A percentile compares a stretch with the other conserved stretches of the same genome.
These are phyloP conservation scores for Akabosia matsudoensis DNA, from an alignment of 1,140 invertebrate species.

Conservation along the genomic window DNA sequence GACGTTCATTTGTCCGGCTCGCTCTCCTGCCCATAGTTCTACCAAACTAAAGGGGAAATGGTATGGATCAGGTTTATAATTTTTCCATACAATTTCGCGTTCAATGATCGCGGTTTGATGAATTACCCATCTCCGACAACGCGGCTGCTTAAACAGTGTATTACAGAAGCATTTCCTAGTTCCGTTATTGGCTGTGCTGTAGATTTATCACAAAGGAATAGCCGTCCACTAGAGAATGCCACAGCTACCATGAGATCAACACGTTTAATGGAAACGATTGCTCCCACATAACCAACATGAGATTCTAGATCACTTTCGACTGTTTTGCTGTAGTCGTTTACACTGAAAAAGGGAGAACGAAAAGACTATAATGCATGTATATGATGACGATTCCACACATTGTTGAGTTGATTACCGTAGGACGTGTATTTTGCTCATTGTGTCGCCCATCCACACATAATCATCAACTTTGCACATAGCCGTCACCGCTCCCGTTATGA, in stretches of 20 bases:
- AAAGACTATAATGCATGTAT: neutral
- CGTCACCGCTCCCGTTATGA: constrained; percentile 64
- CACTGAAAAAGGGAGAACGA: constrained; percentile 25
- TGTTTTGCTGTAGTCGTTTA: constrained; percentile 38
- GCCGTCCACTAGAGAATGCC: constrained; percentile 37
- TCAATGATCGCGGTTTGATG: no score
- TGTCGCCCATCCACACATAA: constrained; percentile 82
- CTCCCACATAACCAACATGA: constrained; percentile 40
- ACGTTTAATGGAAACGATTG: constrained; percentile 38
- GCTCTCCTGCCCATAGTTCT: constrained; percentile 74
- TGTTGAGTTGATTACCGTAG: constrained; percentile 37
- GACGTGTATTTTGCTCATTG: constrained; percentile 71
- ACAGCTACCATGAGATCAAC: constrained; percentile 35
- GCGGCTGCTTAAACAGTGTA: constrained; percentile 38
- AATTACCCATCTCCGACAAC: constrained; percentile 30
- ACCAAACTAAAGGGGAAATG: constrained; percentile 52
- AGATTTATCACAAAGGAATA: constrained; percentile 40
- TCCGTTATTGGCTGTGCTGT: constrained; percentile 31
- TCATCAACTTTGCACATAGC: constrained; percentile 62
- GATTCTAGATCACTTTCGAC: constrained; percentile 40
- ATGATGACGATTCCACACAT: neutral
- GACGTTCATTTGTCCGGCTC: constrained; percentile 68
- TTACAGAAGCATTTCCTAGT: constrained; percentile 37
- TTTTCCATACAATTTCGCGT: no score
- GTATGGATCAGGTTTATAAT: constrained; percentile 33